Percentiles rank a stretch among this genome's conserved stretches.
These are phyloP conservation scores for Orientallactaga bullata DNA, from an alignment of 2,113 vertebrate genomes.

Conservation along the genomic window DNA sequence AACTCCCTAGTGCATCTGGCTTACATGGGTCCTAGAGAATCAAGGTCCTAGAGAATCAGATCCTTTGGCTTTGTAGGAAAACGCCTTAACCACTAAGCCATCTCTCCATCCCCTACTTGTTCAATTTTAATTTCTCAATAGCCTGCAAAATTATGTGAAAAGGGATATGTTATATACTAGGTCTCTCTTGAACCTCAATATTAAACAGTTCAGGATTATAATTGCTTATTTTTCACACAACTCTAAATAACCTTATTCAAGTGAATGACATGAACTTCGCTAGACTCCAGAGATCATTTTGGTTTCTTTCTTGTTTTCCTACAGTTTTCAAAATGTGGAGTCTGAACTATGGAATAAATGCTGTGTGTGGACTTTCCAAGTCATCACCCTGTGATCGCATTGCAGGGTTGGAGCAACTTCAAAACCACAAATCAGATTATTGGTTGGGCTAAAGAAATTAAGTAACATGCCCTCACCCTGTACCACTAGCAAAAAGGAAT, in stretches of 20 bases:
- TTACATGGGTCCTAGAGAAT: too few relatives aligned
- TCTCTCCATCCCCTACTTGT: too few relatives aligned
- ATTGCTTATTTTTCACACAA: neutral
- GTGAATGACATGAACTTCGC: neutral
- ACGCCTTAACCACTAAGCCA: too few relatives aligned
- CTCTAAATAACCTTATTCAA: neutral
- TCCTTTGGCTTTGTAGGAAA: too few relatives aligned
- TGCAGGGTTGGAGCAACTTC: neutral
- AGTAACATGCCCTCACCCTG: neutral
- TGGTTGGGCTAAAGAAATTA: neutral
- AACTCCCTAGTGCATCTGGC: too few relatives aligned
- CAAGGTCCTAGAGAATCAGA: too few relatives aligned
- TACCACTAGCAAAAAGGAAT: neutral
- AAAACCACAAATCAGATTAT: neutral
- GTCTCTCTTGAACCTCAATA: neutral
- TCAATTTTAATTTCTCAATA: slow-evolving; percentile 20
- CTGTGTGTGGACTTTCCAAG: neutral
- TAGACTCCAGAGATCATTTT: neutral
- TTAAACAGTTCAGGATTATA: neutral
- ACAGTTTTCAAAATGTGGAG: neutral
- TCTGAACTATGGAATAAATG: slow-evolving; percentile 18
- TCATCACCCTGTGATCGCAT: neutral
- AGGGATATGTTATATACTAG: neutral
- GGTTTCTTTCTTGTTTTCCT: neutral
- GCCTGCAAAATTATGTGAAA: neutral